These are phyloP conservation scores for Ceratotherium simum DNA, from an alignment of 2,113 vertebrate species.

Conservation along the genomic window DNA sequence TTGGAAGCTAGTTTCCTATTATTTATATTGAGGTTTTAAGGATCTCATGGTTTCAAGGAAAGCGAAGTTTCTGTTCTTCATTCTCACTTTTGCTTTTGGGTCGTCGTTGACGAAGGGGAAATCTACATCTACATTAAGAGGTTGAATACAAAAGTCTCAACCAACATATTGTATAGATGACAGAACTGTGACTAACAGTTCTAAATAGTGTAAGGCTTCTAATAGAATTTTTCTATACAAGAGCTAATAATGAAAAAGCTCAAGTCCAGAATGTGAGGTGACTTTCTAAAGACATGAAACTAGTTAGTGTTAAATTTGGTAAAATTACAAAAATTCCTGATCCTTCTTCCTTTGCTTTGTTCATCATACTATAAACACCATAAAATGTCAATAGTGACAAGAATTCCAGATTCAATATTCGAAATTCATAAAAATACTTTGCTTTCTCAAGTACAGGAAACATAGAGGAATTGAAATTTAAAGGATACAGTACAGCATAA, in stretches of 20 bases:
- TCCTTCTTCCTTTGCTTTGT: not conserved
- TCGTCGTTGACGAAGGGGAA: not conserved
- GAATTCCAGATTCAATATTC: not conserved
- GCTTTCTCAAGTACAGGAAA: not conserved
- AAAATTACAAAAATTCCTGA: not conserved
- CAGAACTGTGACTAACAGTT: not conserved
- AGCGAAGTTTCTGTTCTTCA: not conserved
- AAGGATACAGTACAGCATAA: not conserved
- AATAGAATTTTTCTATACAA: not conserved
- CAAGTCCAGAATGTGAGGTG: not conserved
- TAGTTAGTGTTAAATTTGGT: not conserved
- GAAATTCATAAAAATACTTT: not conserved
- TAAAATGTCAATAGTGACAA: not conserved
- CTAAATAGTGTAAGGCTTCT: not conserved
- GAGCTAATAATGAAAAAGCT: not conserved
- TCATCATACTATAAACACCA: not conserved
- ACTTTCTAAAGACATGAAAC: conserved; percentile 6
- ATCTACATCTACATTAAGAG: not conserved
- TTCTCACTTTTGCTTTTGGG: not conserved
- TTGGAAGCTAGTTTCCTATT: not conserved
- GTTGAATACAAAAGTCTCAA: not conserved
- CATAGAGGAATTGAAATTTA: not conserved
- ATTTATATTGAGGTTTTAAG: not conserved
- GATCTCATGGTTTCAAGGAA: not conserved
- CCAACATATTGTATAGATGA: not conserved